These are phyloP conservation scores for Timandra comae DNA, from an alignment of 2,888 invertebrate species.

Conservation along the genomic window DNA sequence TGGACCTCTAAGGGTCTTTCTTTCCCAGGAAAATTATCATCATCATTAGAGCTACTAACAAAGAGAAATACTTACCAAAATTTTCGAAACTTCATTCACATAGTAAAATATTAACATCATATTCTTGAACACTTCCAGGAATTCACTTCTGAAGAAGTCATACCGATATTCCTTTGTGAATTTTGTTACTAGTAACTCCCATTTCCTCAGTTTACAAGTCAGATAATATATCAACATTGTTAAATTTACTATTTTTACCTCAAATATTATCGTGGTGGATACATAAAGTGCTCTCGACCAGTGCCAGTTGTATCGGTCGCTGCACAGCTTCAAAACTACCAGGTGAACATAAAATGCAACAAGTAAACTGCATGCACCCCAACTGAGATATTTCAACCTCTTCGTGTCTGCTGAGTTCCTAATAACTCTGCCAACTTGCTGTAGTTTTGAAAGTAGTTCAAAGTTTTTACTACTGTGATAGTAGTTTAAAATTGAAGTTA, in stretches of 20 bases:
- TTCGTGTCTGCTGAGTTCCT: slow-evolving; percentile 5
- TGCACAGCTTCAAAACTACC: slow-evolving; percentile 1
- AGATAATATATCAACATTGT: slow-evolving; percentile 6
- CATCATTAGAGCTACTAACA: too few species aligned
- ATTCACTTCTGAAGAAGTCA: neutral
- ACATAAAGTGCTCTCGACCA: slow-evolving; percentile 6
- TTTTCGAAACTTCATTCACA: slow-evolving; percentile 7
- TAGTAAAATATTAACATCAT: slow-evolving; percentile 1
- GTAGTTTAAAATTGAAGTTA: slow-evolving; percentile 3
- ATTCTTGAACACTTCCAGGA: slow-evolving; percentile 3
- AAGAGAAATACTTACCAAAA: slow-evolving; percentile 10
- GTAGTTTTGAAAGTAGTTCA: slow-evolving; percentile 5
- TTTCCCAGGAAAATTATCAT: too few species aligned
- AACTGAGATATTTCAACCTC: slow-evolving; percentile 4
- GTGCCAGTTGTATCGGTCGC: slow-evolving; percentile 8
- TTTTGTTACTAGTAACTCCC: slow-evolving; percentile 3
- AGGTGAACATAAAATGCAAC: slow-evolving; percentile 5
- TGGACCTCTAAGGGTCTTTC: too few species aligned
- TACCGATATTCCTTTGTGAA: neutral
- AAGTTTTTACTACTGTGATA: slow-evolving; percentile 4
- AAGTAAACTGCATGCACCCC: slow-evolving; percentile 3
- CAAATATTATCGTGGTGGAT: slow-evolving; percentile 5
- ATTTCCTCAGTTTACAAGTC: slow-evolving; percentile 8
- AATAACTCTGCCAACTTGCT: slow-evolving; percentile 4
- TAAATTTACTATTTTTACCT: slow-evolving; percentile 7